These are phyloP conservation scores for Puntigrus tetrazona DNA, from an alignment of 2,113 vertebrate species.

Conservation along the genomic window DNA sequence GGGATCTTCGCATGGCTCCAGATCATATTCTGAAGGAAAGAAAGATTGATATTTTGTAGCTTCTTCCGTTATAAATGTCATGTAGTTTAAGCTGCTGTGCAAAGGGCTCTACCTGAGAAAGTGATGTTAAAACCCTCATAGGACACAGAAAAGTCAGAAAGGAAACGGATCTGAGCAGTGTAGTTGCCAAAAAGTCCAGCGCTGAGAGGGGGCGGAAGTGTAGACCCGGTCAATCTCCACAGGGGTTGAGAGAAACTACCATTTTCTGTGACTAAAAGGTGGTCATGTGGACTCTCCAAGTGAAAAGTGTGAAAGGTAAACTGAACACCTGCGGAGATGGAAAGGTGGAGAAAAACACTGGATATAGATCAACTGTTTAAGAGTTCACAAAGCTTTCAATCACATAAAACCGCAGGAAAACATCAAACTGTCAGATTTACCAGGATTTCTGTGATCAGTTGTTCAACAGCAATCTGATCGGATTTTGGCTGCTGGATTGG, in stretches of 20 bases:
- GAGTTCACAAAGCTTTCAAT: background rate
- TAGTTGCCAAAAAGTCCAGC: slow-evolving; percentile 96
- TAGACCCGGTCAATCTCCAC: slow-evolving; percentile 89
- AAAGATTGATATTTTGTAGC: slow-evolving; percentile 19
- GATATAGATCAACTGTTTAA: background rate
- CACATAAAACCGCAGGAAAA: background rate
- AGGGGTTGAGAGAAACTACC: slow-evolving; percentile 90
- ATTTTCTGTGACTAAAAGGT: slow-evolving; percentile 93
- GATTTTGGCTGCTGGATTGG: no score
- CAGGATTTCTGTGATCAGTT: background rate
- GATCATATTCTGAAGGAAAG: slow-evolving; percentile 84
- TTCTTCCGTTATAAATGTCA: background rate
- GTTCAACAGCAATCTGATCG: no score
- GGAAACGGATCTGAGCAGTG: slow-evolving; percentile 94
- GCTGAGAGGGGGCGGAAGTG: slow-evolving; percentile 86
- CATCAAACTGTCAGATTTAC: background rate
- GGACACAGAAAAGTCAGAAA: slow-evolving; percentile 98
- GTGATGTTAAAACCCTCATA: slow-evolving; percentile 99
- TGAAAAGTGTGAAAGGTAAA: slow-evolving; percentile 98
- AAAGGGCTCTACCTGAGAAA: slow-evolving; percentile 84
- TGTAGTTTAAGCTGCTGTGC: background rate
- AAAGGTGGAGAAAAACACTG: background rate
- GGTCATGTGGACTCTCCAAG: slow-evolving; percentile 93
- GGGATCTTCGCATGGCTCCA: slow-evolving; percentile 95
- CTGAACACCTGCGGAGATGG: slow-evolving; percentile 82